Conservation (phyloP, 2,888 invertebrate species). For the Chironomus riparius region DNA sequence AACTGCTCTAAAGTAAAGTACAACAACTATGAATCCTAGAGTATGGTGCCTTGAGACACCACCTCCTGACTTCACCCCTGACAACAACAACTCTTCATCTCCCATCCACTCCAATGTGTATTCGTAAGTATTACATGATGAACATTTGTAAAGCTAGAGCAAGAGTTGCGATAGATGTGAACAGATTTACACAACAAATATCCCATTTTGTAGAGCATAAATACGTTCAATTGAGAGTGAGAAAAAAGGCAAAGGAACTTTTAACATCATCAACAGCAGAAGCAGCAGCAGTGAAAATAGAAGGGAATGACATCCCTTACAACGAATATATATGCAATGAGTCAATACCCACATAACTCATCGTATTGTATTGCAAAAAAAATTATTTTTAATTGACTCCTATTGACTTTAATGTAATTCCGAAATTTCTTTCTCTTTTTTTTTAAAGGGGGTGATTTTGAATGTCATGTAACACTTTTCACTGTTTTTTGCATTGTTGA, state of each 20-base stretch:
- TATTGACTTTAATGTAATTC: constrained; percentile 7
- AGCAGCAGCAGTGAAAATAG: background rate
- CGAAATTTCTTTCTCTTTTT: background rate
- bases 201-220: background rate
- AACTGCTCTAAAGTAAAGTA: no score
- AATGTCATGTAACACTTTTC: background rate
- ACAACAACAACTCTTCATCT: no score
- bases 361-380: constrained; percentile 13
- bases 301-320: background rate
- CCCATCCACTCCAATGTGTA: no score
- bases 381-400: constrained; percentile 15
- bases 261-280: background rate
- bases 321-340: background rate
- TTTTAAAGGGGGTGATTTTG: background rate
- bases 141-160: no score
- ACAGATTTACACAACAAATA: background rate
- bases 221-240: background rate
- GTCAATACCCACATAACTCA: background rate
- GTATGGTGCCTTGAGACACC: no score
- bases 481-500: background rate
- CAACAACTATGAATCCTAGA: no score
- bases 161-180: background rate
- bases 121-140: no score
- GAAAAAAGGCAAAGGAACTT: no score
- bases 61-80: no score